Base-by-base conservation (phyloP, 2,113 vertebrate species). In the Phylloscopus trochilus region DNA sequence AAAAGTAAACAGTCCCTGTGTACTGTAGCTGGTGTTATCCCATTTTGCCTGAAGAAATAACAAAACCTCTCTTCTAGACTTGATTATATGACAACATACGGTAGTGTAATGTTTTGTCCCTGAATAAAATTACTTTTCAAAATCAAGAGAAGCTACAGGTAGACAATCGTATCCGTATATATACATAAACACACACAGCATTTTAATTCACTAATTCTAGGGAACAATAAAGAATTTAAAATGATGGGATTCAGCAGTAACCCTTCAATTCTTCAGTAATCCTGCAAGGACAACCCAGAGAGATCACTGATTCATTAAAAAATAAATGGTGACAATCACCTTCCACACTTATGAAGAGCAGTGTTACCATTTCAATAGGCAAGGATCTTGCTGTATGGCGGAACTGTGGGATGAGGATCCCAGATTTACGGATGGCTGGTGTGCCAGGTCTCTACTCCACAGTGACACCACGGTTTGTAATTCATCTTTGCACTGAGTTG, bases 71-170 rank as follows among this genome's bases (percentile, higher is more conserved):
- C 66, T 87, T 39, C 9, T 69, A 76, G 66, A 56, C 35, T 68
- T 63, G 58, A 47, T 52, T 90, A 87, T 82, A 59, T 23, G 37
- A 69, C 69, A 86, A 58, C 41, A 72, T 64, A 82, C 26, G 11
- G 39, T 49, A 81, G 31, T 94, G 89, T 93, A 67, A 94, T 69
- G n/a, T 68, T 83, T 92, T 88, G 53, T 77, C 70, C 47, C 30
- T 59, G 20, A 93, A 76, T 60, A 52, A 88, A 92, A 60, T 33
- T 87, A 35, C 60, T 72, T 93, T 78, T 44, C 35, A 52, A 96
- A 95, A 91, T 46, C 30, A 79, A 83, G 43, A 59, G 28, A 83
- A 43, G 55, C 23, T 93, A 39, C 60, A 91, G 81, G 43, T 74
- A 90, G 76, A 52, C 13, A 33, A 67, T 78, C 31, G 22, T 44